Evolutionary conservation across 2,888 invertebrate genomes (phyloP).

Genomic region (Tetragonula carbonaria): DNA sequence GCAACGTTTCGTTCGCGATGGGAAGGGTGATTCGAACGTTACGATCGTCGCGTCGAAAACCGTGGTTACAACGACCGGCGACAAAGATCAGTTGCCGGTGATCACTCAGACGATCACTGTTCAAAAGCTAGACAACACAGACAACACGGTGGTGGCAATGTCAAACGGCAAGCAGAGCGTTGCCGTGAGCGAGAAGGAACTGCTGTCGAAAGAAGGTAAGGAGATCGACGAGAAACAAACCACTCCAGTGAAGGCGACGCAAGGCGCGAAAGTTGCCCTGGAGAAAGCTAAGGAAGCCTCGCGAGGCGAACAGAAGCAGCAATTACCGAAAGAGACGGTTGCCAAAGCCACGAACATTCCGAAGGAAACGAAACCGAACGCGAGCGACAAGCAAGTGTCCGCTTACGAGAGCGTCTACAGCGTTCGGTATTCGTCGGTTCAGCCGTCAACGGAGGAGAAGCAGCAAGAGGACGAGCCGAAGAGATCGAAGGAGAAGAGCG

Average conservation of each 20-base stretch:
- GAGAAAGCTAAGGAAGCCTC: conserved; percentile 39
- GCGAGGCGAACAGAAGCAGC: conserved; percentile 43
- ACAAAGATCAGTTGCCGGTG: conserved; percentile 64
- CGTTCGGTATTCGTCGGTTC: conserved; percentile 61
- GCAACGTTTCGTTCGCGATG: conserved; percentile 68
- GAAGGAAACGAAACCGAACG: conserved; percentile 32
- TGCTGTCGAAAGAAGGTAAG: conserved; percentile 85
- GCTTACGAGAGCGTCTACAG: conserved; percentile 77
- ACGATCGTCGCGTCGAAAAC: conserved; percentile 70
- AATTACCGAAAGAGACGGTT: conserved; percentile 4
- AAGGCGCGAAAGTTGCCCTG: conserved; percentile 79
- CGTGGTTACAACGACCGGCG: conserved; percentile 67
- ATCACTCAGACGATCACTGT: conserved; percentile 73
- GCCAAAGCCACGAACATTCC: conserved; percentile 14
- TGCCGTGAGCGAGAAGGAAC: conserved; percentile 84
- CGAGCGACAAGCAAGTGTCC: conserved; percentile 65
- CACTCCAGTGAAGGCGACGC: conserved; percentile 83
- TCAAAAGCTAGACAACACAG: conserved; percentile 64
- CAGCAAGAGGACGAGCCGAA: conserved; percentile 63
- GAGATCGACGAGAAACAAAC: conserved; percentile 85
- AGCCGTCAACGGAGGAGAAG: conserved; percentile 47
- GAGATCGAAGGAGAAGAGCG: conserved; percentile 77
- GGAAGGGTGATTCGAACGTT: conserved; percentile 66
- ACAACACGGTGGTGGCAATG: conserved; percentile 22
- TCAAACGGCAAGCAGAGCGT: conserved; percentile 36